Base-by-base conservation (phyloP, 2,797 vertebrate genomes). In the Nothura maculosa region DNA sequence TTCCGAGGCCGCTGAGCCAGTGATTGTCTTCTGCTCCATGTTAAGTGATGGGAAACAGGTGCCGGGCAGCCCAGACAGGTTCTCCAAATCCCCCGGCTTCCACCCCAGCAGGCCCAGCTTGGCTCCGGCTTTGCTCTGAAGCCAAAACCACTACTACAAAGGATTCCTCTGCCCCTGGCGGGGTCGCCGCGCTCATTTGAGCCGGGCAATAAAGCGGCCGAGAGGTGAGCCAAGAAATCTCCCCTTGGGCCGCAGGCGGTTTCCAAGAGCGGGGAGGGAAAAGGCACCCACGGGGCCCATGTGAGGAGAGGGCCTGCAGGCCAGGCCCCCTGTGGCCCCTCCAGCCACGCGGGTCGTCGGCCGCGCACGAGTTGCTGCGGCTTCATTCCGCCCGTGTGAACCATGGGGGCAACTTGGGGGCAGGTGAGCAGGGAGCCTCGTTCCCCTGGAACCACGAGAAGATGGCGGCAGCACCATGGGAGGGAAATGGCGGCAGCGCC, bases 21-120 rank as follows among this genome's bases (percentile, higher is more conserved):
- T 88, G 67, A 96, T 96, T 96, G 95, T 95, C 96, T 92, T 87
- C 82, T 83, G 92, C 91, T 80, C 80, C 0, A 7, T 62, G 95
- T 63, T 83, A 93, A 96, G 96, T 72, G 90, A 93, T 67, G 87
- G 78, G 70, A 77, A 94, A 95, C 96, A 97, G 96, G 94, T 97
- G 96, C 88, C 81, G 17, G 61, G 48, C 93, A 12, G 27, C 57
- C 80, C 95, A 88, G 96, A 95, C 94, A 96, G 92, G 93, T 94
- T 87, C 93, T 79, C 47, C 25, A 97, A 96, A 97, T 95, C 90
- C 95, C 93, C 94, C 57, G 17, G 92, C 87, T 91, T 90, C 87
- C 3, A 25, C 3, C 8, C 87, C 85, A 84, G 81, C 5, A 3
- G 5, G 25, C 75, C 2, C 3, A 88, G 87, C 81, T 77, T 17